A percentile compares a stretch with the other conserved stretches of the same genome.
Conservation (phyloP, 64 coral and sea anemone species). For the Platygyra sinensis region DNA sequence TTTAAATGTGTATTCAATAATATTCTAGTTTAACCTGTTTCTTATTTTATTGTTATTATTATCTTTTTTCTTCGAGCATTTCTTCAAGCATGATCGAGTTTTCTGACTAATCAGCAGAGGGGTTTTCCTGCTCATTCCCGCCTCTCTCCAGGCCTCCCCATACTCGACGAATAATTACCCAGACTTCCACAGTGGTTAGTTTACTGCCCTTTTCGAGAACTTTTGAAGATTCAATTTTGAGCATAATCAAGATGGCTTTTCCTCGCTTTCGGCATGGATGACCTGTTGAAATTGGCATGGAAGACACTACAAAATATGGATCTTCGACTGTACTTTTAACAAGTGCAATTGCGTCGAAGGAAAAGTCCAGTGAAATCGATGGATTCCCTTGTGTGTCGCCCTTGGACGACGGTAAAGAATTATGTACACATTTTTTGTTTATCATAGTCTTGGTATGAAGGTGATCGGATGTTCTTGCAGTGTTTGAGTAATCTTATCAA, state of each 20-base stretch:
- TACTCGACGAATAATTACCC: not conserved
- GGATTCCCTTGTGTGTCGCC: constrained; percentile 75
- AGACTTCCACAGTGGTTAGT: not conserved
- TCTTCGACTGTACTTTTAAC: constrained; percentile 23
- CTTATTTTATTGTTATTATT: too few relatives aligned
- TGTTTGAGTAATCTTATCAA: not conserved
- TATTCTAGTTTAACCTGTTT: too few relatives aligned
- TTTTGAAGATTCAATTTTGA: not conserved
- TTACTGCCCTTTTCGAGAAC: not conserved
- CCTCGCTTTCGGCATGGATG: not conserved
- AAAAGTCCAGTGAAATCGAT: not conserved
- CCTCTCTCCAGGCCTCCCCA: not conserved
- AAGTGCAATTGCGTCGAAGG: constrained; percentile 3
- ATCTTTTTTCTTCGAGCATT: too few relatives aligned
- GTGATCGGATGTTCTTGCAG: not conserved
- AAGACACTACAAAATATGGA: constrained; percentile 50
- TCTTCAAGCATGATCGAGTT: too few relatives aligned
- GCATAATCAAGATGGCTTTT: not conserved
- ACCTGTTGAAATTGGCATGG: constrained; percentile 5
- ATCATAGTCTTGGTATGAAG: too few relatives aligned
- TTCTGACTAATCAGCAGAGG: not conserved
- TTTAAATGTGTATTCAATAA: too few relatives aligned
- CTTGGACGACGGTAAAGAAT: constrained; percentile 63
- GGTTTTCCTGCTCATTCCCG: not conserved
- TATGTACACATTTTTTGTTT: not conserved